Conservation (phyloP, 2,113 vertebrate species). For the Phrynosoma blainvillii region DNA sequence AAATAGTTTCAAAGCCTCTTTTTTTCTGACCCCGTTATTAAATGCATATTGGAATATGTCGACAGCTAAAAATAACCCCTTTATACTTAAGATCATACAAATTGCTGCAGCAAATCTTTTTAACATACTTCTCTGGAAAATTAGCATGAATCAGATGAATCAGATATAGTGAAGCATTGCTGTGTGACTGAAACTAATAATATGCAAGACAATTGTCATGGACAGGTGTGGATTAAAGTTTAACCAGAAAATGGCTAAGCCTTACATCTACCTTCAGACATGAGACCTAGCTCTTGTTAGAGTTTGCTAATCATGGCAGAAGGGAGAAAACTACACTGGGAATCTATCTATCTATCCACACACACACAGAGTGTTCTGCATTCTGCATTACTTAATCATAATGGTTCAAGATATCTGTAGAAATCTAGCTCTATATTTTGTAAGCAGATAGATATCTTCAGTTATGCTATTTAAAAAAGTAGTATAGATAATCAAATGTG, state of each 20-base stretch:
- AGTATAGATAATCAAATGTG: not conserved
- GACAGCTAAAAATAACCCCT: conserved; percentile 21
- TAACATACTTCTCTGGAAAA: not conserved
- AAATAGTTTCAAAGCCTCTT: conserved; percentile 6
- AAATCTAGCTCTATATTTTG: not conserved
- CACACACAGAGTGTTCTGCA: not conserved
- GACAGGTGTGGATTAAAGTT: not conserved
- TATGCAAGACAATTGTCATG: not conserved
- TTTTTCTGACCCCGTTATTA: not conserved
- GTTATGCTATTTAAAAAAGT: conserved; percentile 1
- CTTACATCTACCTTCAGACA: not conserved
- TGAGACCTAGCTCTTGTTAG: conserved; percentile 6
- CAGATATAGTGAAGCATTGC: not conserved
- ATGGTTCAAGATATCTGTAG: fast-evolving
- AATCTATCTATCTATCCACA: not conserved
- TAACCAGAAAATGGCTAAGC: not conserved
- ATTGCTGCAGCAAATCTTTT: conserved; percentile 19
- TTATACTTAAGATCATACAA: conserved; percentile 14
- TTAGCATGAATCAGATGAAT: conserved; percentile 7
- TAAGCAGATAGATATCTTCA: not conserved
- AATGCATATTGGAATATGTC: conserved; percentile 16
- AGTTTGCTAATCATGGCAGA: not conserved
- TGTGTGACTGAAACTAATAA: not conserved
- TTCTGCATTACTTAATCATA: fast-evolving
- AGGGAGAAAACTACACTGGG: not conserved